Evolutionary conservation across 1,140 invertebrate genomes (phyloP).

Genomic region (Brachionus sp.): DNA sequence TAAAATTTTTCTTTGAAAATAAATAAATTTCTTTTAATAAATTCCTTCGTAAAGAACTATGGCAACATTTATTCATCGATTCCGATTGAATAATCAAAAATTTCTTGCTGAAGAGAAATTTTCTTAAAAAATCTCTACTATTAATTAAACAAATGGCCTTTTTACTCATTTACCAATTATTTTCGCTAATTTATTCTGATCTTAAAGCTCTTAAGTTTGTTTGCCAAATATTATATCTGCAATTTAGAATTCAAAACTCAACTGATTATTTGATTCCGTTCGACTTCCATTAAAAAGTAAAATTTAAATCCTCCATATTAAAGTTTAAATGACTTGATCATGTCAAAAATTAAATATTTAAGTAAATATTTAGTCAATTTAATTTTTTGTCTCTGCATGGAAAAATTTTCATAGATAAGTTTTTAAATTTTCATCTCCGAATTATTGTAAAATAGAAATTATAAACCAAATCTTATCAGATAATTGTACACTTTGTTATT

Average conservation of each 20-base stretch:
- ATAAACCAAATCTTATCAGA: no score
- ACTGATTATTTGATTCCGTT: neutral
- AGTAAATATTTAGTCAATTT: no score
- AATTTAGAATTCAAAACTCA: neutral
- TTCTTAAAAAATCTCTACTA: neutral
- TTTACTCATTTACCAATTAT: neutral
- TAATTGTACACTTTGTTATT: no score
- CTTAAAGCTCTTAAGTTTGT: neutral
- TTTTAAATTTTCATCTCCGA: no score
- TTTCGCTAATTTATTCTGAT: neutral
- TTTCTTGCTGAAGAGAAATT: neutral
- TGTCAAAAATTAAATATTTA: no score
- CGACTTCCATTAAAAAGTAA: neutral
- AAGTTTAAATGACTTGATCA: neutral
- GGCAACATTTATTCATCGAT: conserved; percentile 36
- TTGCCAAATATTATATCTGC: neutral
- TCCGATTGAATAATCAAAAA: conserved; percentile 10
- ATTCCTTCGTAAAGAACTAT: neutral
- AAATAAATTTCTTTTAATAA: neutral
- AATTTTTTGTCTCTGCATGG: no score
- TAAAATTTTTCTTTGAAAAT: neutral
- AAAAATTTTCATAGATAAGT: no score
- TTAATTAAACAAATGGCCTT: neutral
- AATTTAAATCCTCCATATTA: neutral
- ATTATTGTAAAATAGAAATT: no score